Evolutionary conservation across 1,140 invertebrate genomes (phyloP).

Genomic region (Pseudobourletiella spinata): DNA sequence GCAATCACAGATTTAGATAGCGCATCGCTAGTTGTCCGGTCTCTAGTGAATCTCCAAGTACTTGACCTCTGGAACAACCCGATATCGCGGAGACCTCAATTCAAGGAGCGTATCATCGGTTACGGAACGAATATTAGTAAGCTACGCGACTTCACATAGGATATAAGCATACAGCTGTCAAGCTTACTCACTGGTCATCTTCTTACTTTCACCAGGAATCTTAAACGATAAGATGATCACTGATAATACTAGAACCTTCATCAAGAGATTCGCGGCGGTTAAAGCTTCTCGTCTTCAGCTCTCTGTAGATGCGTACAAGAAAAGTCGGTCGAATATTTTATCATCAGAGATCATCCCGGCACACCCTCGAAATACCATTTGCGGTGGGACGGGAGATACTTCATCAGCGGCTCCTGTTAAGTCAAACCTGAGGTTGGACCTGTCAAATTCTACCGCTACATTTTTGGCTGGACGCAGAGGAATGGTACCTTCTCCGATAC

Average conservation of each 20-base stretch:
- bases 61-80: constrained; percentile 28
- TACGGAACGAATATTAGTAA: constrained; percentile 17
- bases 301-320: not conserved
- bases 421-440: not conserved
- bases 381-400: no score
- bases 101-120: constrained; percentile 28
- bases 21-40: constrained; percentile 11
- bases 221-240: constrained; percentile 27
- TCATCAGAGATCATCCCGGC: no score
- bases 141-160: no score
- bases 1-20: constrained; percentile 15
- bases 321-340: not conserved
- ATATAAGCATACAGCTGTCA: no score
- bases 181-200: no score
- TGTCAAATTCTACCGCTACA: no score
- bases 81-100: constrained; percentile 19
- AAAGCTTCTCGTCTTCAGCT: constrained; percentile 15
- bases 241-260: constrained; percentile 17
- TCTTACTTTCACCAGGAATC: constrained; percentile 12
- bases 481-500: no score
- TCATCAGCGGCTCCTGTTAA: not conserved
- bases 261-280: constrained; percentile 18
- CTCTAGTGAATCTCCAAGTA: constrained; percentile 14
- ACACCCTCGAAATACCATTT: no score
- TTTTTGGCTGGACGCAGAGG: no score